Evolutionary conservation across 2,797 vertebrate genomes (phyloP).

Genomic region (Acridotheres tristis): DNA sequence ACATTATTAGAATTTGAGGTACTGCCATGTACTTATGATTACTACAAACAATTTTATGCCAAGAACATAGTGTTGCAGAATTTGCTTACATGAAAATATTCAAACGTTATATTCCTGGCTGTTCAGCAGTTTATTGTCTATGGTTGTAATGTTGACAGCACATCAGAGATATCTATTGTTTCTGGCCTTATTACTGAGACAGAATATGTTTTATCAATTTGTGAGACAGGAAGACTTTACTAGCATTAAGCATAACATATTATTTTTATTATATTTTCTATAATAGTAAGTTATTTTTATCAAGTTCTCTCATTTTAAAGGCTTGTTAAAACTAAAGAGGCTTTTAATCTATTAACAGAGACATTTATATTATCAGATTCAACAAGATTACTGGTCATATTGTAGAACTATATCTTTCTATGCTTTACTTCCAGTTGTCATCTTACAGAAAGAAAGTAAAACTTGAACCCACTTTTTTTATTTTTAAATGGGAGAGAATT

Average conservation of each 20-base stretch:
- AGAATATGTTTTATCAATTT: background rate
- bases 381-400: background rate
- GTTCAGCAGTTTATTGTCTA: background rate
- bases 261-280: background rate
- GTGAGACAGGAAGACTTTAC: background rate
- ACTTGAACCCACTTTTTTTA: background rate
- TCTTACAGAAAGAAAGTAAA: background rate
- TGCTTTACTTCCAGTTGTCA: background rate
- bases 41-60: background rate
- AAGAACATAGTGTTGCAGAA: background rate
- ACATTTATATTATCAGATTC: background rate
- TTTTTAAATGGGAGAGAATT: background rate
- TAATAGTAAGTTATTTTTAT: background rate
- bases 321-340: background rate
- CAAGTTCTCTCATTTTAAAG: background rate
- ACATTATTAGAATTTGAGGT: background rate
- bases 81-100: background rate
- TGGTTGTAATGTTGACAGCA: background rate
- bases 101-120: background rate
- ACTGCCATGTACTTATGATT: background rate
- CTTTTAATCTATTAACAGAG: background rate
- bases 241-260: background rate
- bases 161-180: background rate
- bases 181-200: background rate
- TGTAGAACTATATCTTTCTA: background rate